These are phyloP conservation scores for Anabas testudineus DNA, from an alignment of 2,797 vertebrate species.

Conservation along the genomic window DNA sequence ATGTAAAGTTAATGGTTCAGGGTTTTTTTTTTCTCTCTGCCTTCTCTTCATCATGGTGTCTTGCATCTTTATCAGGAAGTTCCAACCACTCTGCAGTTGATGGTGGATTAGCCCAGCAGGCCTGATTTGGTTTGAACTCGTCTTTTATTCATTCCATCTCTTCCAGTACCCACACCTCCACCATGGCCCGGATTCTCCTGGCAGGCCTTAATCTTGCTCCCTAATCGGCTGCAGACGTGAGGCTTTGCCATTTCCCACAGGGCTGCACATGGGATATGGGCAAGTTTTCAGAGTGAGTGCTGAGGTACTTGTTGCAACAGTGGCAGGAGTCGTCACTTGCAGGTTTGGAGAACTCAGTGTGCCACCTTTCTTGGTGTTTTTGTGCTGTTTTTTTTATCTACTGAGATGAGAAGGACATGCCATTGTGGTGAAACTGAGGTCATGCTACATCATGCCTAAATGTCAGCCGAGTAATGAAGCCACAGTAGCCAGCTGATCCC, in stretches of 20 bases:
- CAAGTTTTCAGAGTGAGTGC: slow-evolving; percentile 58
- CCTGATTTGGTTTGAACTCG: slow-evolving; percentile 73
- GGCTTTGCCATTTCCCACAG: slow-evolving; percentile 77
- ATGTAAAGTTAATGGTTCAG: slow-evolving; percentile 69
- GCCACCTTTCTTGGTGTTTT: slow-evolving; percentile 13
- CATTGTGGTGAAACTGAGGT: slow-evolving; percentile 23
- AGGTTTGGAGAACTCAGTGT: slow-evolving; percentile 25
- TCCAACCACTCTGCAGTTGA: slow-evolving; percentile 66
- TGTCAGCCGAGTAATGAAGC: slow-evolving; percentile 49
- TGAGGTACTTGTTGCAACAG: slow-evolving; percentile 36
- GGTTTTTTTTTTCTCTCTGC: slow-evolving; percentile 8
- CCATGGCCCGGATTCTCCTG: slow-evolving; percentile 74
- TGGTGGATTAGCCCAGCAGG: slow-evolving; percentile 75
- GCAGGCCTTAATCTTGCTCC: slow-evolving; percentile 79
- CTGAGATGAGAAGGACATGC: slow-evolving; percentile 3
- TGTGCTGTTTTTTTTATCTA: slow-evolving; percentile 11
- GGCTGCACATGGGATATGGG: slow-evolving; percentile 61
- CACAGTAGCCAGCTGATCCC: slow-evolving; percentile 50
- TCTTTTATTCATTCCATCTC: slow-evolving; percentile 80
- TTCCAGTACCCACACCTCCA: slow-evolving; percentile 78
- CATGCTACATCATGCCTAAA: slow-evolving; percentile 29
- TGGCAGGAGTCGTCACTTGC: slow-evolving; percentile 33
- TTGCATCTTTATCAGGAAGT: slow-evolving; percentile 76
- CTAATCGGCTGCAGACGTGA: slow-evolving; percentile 80
- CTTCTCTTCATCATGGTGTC: slow-evolving; percentile 50